phyloP scores from a whole-genome alignment of 2,113 vertebrate species.

The Piaya cayana region DNA sequence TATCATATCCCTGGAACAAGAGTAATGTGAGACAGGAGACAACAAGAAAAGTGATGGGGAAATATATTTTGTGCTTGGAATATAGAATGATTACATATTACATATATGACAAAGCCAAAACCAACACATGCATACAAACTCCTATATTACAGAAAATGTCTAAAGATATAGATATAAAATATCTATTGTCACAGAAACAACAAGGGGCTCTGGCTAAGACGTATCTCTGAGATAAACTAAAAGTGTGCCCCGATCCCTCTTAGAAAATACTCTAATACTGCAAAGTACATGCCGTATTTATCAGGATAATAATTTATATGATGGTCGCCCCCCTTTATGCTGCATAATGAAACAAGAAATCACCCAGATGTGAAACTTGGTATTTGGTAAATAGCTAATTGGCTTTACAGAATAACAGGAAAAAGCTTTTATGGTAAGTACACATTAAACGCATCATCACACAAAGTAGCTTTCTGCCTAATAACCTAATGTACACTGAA shows the following conservation, averaged over 20 bases:
- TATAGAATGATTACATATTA: background rate
- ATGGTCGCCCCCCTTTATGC: background rate
- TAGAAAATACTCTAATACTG: background rate
- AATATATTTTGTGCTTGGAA: background rate
- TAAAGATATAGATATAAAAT: background rate
- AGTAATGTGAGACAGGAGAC: background rate
- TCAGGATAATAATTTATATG: background rate
- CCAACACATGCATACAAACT: background rate
- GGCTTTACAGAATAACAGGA: conserved; percentile 63
- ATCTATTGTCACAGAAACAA: background rate
- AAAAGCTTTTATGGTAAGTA: conserved; percentile 63
- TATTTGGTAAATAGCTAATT: conserved; percentile 63
- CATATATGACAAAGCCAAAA: background rate
- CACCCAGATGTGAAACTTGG: background rate
- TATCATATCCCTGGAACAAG: background rate
- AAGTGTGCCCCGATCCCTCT: background rate
- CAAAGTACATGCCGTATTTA: background rate
- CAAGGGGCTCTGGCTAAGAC: background rate
- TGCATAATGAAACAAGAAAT: background rate
- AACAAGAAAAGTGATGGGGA: background rate
- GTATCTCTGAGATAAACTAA: background rate
- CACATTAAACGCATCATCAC: conserved; percentile 34
- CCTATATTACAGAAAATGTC: background rate
- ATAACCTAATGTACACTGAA: conserved; percentile 39
- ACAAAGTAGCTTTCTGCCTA: conserved; percentile 57